These are phyloP conservation scores for Xylophagus ater DNA, from an alignment of 2,888 invertebrate species.

Conservation along the genomic window DNA sequence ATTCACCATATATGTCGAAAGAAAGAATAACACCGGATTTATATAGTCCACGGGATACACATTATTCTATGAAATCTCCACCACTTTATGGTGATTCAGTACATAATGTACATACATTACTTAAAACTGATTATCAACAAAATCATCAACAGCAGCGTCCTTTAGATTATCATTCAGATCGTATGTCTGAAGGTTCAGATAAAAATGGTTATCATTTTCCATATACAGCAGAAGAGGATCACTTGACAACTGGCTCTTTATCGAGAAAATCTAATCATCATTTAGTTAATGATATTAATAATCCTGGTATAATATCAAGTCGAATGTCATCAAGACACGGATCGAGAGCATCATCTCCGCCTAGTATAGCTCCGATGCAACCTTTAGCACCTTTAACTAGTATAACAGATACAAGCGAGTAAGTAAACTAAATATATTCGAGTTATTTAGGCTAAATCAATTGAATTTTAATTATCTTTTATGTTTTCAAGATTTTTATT, in stretches of 20 bases:
- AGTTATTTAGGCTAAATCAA: constrained; percentile 1
- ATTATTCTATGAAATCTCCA: constrained; percentile 34
- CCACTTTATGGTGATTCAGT: constrained; percentile 31
- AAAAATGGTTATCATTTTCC: constrained; percentile 76
- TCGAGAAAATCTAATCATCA: constrained; percentile 25
- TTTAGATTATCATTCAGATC: constrained; percentile 42
- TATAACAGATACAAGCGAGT: constrained; percentile 55
- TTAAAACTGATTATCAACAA: constrained; percentile 40
- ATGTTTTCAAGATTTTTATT: neutral
- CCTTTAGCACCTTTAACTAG: constrained; percentile 50
- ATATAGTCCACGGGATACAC: constrained; percentile 36
- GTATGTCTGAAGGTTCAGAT: constrained; percentile 59
- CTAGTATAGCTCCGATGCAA: constrained; percentile 44
- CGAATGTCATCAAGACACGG: constrained; percentile 32
- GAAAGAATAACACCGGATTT: constrained; percentile 37
- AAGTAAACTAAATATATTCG: constrained; percentile 31
- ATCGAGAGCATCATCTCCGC: constrained; percentile 34
- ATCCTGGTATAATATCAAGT: constrained; percentile 37
- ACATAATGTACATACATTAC: constrained; percentile 37
- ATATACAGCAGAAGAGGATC: constrained; percentile 73
- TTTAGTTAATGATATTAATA: constrained; percentile 43
- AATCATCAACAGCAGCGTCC: constrained; percentile 31
- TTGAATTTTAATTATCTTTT: constrained; percentile 2
- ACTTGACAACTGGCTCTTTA: constrained; percentile 37
- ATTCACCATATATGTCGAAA: constrained; percentile 36